These are phyloP conservation scores for Hyles vespertilio DNA, from an alignment of 1,140 invertebrate species.

Conservation along the genomic window DNA sequence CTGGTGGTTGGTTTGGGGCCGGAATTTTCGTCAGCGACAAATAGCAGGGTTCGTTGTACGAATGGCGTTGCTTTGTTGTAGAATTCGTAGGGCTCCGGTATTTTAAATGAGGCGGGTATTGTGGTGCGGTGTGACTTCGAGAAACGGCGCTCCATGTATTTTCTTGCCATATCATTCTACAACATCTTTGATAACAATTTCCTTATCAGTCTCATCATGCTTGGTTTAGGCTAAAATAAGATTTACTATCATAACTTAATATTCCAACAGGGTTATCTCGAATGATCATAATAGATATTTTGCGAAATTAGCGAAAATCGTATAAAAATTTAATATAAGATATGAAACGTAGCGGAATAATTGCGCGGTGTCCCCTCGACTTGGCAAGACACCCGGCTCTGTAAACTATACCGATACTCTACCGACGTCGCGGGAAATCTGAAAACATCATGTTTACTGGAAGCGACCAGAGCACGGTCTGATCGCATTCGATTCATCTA, in stretches of 20 bases:
- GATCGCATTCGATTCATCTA: too few species aligned
- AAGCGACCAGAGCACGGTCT: conserved; percentile 8
- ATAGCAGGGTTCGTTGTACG: conserved; percentile 68
- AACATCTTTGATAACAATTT: too few species aligned
- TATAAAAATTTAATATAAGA: conserved; percentile 24
- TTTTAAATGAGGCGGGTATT: conserved; percentile 64
- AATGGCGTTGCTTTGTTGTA: conserved; percentile 74
- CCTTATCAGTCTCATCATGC: too few species aligned
- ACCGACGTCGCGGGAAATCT: conserved; percentile 10
- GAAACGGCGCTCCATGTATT: conserved; percentile 73
- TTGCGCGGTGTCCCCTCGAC: conserved; percentile 33
- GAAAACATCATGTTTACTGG: conserved; percentile 23
- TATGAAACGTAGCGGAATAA: conserved; percentile 41
- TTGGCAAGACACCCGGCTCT: conserved; percentile 34
- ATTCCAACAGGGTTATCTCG: conserved; percentile 23
- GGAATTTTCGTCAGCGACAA: conserved; percentile 65
- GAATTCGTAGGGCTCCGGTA: conserved; percentile 68
- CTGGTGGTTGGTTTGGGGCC: conserved; percentile 49
- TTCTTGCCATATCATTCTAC: conserved; percentile 68
- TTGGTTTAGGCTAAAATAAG: too few species aligned
- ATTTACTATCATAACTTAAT: neutral
- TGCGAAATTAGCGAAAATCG: neutral
- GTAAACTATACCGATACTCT: conserved; percentile 36
- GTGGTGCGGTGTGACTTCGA: conserved; percentile 65
- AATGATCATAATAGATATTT: conserved; percentile 7